Percentiles rank a stretch among this genome's conserved stretches.
Conservation (phyloP, 2,113 vertebrate genomes). For the Hyla sarda region DNA sequence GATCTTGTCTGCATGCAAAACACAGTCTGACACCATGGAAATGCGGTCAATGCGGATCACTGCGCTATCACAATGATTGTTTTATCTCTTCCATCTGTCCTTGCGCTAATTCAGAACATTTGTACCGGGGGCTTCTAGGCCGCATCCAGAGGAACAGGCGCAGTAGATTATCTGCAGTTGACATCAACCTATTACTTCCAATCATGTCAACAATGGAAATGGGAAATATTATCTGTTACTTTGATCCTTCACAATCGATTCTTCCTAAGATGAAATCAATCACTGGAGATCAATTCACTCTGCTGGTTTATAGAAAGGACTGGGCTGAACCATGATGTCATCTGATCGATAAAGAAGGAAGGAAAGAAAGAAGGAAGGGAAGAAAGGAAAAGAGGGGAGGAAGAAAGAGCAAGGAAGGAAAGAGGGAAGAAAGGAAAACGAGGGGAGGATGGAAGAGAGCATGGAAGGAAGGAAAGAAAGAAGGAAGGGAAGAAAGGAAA, state of each 20-base stretch:
- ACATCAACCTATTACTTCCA: background rate
- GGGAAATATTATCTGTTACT: background rate
- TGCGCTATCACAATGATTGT: slow-evolving; percentile 20
- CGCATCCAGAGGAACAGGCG: background rate
- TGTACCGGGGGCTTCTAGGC: background rate
- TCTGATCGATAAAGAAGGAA: background rate
- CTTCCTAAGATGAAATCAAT: background rate
- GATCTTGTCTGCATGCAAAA: slow-evolving; percentile 63
- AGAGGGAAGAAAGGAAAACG: background rate
- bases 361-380: background rate
- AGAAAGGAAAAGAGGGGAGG: background rate
- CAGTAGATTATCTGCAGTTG: background rate
- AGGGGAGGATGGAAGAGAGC: background rate
- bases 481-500: background rate
- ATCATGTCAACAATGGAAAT: background rate
- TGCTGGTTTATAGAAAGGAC: background rate
- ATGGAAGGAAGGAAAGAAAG: background rate
- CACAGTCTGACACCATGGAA: slow-evolving; percentile 56
- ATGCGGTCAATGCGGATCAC: slow-evolving; percentile 60
- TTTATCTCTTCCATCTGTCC: slow-evolving; percentile 36
- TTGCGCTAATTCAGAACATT: slow-evolving; percentile 7
- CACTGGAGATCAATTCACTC: background rate
- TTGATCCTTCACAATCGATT: background rate
- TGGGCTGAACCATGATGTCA: background rate
- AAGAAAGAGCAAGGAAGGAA: background rate